Evolutionary conservation across 2,113 vertebrate species (phyloP).

Genomic region (Benthochromis sp.): DNA sequence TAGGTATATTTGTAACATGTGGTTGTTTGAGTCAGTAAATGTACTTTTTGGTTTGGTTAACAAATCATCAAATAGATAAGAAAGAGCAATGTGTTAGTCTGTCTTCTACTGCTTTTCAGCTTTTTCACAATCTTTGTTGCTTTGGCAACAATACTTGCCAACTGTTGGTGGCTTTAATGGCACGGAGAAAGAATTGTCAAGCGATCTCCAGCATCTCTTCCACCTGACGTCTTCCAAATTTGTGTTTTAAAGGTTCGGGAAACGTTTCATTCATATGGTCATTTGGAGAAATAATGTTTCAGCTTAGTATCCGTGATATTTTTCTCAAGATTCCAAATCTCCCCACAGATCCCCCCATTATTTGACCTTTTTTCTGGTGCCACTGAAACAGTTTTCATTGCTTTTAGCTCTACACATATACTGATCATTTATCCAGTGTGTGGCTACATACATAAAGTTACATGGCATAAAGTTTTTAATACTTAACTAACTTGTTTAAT

Average conservation of each 20-base stretch:
- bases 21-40: background rate
- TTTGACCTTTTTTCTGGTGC: background rate
- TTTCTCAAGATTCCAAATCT: background rate
- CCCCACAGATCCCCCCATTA: background rate
- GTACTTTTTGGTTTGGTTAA: background rate
- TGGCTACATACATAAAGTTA: background rate
- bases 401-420: background rate
- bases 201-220: background rate
- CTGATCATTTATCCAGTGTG: background rate
- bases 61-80: background rate
- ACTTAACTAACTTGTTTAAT: background rate
- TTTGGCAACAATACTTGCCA: background rate
- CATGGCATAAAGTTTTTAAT: background rate
- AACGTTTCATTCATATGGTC: background rate
- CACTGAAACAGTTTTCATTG: background rate
- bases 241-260: background rate
- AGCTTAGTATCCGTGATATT: background rate
- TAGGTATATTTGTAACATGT: background rate
- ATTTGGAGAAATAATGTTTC: background rate
- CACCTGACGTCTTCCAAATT: background rate
- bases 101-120: background rate
- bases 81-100: background rate
- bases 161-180: background rate
- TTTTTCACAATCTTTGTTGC: background rate
- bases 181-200: background rate